A percentile compares a stretch with the other conserved stretches of the same genome.
Evolutionary conservation across 2,113 vertebrate genomes (phyloP).

Genomic region (Struthidea cinerea): DNA sequence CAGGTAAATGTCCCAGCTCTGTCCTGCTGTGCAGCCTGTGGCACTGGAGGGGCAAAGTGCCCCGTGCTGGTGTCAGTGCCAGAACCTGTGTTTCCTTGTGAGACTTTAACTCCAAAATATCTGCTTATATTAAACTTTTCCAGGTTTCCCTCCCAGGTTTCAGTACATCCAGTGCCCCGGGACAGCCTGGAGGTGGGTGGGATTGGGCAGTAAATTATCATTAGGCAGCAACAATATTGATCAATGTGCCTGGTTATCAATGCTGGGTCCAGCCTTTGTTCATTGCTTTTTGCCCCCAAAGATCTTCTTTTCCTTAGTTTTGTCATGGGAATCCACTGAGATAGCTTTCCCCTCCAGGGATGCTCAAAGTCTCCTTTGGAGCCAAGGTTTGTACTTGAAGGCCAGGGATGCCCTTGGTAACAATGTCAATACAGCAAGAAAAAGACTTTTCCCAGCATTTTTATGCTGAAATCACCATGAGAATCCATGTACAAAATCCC

Average conservation of each 20-base stretch:
- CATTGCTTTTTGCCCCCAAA: accelerated
- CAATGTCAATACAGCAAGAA: too few relatives aligned
- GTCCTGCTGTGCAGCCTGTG: not conserved
- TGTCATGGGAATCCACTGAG: not conserved
- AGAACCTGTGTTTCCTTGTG: not conserved
- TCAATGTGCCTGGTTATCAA: not conserved
- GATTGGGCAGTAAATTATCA: not conserved
- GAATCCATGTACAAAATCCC: not conserved
- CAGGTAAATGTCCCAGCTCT: not conserved
- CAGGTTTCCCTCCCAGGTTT: not conserved
- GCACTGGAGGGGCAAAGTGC: not conserved
- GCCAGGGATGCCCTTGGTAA: not conserved
- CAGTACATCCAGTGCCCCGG: not conserved
- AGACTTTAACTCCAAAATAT: not conserved
- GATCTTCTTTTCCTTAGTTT: not conserved
- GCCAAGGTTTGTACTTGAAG: not conserved
- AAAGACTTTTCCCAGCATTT: not conserved
- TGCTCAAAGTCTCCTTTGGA: not conserved
- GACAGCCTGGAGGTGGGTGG: not conserved
- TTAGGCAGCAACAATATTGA: too few relatives aligned
- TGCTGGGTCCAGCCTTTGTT: not conserved
- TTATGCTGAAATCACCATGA: not conserved
- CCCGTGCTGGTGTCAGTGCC: not conserved
- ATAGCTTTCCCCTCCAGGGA: not conserved
- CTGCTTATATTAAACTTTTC: not conserved